Percentiles rank a stretch among this genome's conserved stretches.
phyloP scores from a whole-genome alignment of 2,797 vertebrate genomes.

The Onychomys leucogaster region DNA sequence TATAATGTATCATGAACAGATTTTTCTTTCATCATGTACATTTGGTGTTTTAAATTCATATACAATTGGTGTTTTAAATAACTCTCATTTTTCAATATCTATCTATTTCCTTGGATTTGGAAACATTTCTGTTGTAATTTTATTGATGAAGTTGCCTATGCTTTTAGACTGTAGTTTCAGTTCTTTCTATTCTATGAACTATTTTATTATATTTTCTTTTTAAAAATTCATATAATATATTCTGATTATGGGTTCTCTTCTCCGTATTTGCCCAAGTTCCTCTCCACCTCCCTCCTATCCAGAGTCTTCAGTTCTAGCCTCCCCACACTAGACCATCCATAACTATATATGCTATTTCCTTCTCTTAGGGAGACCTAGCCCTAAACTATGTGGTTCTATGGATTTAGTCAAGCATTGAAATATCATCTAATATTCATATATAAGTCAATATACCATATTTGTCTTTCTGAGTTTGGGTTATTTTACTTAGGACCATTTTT shows the following conservation, averaged over 20 bases:
- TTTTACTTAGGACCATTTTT: neutral
- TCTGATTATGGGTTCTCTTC: neutral
- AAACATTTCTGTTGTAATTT: neutral
- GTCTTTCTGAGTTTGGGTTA: neutral
- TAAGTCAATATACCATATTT: neutral
- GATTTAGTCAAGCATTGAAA: no score
- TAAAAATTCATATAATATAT: neutral
- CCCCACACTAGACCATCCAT: neutral
- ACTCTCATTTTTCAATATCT: neutral
- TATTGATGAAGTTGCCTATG: neutral
- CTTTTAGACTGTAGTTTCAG: neutral
- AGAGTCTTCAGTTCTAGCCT: neutral
- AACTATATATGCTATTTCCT: neutral
- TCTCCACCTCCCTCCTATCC: neutral
- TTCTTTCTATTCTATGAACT: neutral
- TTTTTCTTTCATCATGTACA: neutral
- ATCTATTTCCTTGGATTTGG: neutral
- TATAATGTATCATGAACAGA: neutral
- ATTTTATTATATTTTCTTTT: neutral
- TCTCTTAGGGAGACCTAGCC: neutral
- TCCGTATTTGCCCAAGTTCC: neutral
- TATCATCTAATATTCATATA: neutral
- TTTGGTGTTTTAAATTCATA: neutral
- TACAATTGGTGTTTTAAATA: neutral
- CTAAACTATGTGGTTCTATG: neutral